Evolutionary conservation across 2,797 vertebrate species (phyloP).

Genomic region (Numenius phaeopus): DNA sequence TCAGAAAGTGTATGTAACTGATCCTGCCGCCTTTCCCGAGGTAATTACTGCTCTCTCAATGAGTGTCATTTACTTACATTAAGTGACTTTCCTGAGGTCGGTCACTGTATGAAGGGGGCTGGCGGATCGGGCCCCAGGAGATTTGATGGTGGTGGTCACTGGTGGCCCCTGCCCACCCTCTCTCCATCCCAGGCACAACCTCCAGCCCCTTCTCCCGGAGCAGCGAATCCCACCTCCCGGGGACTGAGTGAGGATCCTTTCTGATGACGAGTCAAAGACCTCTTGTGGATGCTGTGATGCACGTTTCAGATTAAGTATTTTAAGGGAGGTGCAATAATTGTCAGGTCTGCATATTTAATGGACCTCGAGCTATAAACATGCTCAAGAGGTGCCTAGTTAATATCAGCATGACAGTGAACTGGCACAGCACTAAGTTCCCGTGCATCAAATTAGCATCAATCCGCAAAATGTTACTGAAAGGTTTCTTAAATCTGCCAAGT

Average conservation of each 20-base stretch:
- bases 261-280: neutral
- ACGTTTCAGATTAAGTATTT: conserved; percentile 50
- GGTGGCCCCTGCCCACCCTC: neutral
- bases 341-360: conserved; percentile 75
- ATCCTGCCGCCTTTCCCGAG: neutral
- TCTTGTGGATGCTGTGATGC: conserved; percentile 29
- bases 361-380: conserved; percentile 68
- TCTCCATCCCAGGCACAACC: neutral
- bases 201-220: neutral
- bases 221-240: neutral
- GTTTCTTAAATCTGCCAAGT: conserved; percentile 74
- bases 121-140: neutral
- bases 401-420: conserved; percentile 70
- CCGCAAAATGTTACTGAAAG: conserved; percentile 68
- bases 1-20: neutral
- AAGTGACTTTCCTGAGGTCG: neutral
- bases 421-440: conserved; percentile 24
- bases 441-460: conserved; percentile 77
- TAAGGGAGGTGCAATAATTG: conserved; percentile 44
- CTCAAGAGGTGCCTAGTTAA: conserved; percentile 64
- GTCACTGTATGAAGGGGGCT: neutral
- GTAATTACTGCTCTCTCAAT: neutral
- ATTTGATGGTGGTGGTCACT: neutral
- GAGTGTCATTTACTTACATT: neutral
- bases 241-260: neutral